Percentiles rank a stretch among this genome's conserved stretches.
These are phyloP conservation scores for Xiphophorus hellerii DNA, from an alignment of 2,113 vertebrate species.

Conservation along the genomic window DNA sequence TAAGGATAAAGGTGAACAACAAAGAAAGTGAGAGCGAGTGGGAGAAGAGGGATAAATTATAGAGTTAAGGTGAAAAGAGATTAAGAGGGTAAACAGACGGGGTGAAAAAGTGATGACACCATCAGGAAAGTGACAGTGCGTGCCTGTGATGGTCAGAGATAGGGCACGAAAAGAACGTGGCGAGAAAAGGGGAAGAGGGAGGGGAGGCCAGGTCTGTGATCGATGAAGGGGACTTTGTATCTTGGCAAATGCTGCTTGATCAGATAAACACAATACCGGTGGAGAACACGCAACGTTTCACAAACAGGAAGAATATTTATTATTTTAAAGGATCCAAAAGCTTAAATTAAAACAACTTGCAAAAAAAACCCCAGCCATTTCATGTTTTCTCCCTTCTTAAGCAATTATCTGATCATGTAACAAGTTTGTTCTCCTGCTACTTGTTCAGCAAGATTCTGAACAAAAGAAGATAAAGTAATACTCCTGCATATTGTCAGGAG, in stretches of 20 bases:
- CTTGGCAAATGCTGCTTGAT: constrained; percentile 50
- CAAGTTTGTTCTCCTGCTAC: background rate
- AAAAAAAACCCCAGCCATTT: background rate
- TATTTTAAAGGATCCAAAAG: background rate
- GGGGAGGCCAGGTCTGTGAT: constrained; percentile 40
- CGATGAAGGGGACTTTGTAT: constrained; percentile 44
- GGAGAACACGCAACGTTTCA: constrained; percentile 23
- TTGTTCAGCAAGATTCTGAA: background rate
- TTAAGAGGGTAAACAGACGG: background rate
- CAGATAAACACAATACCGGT: constrained; percentile 41
- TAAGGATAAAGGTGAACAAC: background rate
- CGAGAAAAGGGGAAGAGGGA: constrained; percentile 17
- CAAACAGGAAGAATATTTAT: background rate
- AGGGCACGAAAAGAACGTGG: constrained; percentile 15
- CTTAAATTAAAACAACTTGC: background rate
- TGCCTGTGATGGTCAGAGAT: background rate
- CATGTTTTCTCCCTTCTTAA: background rate
- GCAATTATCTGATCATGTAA: background rate
- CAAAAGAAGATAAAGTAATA: background rate
- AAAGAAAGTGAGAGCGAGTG: background rate
- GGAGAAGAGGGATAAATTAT: background rate
- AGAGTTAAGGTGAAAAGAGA: background rate
- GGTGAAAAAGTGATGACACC: constrained; percentile 14
- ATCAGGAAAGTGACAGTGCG: background rate
- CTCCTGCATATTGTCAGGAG: background rate